A percentile compares a stretch with the other conserved stretches of the same genome.
Evolutionary conservation across 2,113 vertebrate species (phyloP).

Genomic region (Nycticorax nycticorax): DNA sequence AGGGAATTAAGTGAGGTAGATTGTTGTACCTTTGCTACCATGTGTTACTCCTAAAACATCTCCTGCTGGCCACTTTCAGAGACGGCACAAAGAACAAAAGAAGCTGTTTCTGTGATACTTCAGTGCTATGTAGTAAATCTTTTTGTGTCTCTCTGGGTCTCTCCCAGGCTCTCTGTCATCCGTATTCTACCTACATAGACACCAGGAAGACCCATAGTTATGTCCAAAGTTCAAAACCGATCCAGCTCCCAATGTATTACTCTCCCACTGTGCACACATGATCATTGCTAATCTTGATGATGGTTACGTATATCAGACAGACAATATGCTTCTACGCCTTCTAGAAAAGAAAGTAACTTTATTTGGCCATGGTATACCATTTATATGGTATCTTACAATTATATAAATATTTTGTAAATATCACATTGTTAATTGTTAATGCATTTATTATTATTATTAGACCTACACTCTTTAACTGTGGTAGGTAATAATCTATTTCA

Average conservation of each 20-base stretch:
- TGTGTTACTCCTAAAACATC: not conserved
- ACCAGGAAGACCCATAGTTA: not conserved
- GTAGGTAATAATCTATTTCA: not conserved
- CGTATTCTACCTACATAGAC: not conserved
- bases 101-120: not conserved
- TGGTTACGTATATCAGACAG: not conserved
- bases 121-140: not conserved
- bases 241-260: not conserved
- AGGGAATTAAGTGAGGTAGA: not conserved
- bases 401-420: slow-evolving; percentile 27
- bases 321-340: not conserved
- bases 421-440: slow-evolving; percentile 20
- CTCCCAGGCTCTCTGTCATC: not conserved
- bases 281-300: not conserved
- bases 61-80: not conserved
- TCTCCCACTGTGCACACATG: not conserved
- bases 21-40: not conserved
- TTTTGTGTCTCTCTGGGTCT: not conserved
- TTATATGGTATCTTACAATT: not conserved
- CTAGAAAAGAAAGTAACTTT: not conserved
- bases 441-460: slow-evolving; percentile 18
- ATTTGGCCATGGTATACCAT: not conserved
- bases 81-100: not conserved
- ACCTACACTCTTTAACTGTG: not conserved
- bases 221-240: not conserved